Conservation (phyloP, 2,797 vertebrate genomes). For the Pitangus sulphuratus region DNA sequence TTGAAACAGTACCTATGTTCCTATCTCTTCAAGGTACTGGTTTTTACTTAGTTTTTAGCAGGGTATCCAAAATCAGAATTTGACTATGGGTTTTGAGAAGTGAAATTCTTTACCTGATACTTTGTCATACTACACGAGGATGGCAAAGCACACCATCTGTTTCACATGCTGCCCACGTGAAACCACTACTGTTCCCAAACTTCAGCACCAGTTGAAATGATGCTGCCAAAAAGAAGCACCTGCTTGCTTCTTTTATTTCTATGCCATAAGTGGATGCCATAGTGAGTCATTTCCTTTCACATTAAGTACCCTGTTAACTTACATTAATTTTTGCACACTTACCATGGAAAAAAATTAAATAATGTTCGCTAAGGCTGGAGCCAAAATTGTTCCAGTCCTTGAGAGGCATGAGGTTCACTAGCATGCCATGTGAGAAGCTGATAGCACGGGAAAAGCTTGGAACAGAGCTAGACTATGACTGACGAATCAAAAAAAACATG, state of each 20-base stretch:
- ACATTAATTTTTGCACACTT: neutral
- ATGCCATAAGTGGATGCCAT: neutral
- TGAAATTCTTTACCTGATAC: neutral
- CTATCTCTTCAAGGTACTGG: neutral
- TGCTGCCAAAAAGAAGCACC: neutral
- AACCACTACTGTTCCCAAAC: neutral
- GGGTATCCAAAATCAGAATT: neutral
- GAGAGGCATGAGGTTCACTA: neutral
- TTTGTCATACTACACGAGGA: neutral
- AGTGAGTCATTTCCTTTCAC: neutral
- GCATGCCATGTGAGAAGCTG: neutral
- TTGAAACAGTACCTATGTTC: neutral
- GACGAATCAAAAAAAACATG: neutral
- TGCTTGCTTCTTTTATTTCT: neutral
- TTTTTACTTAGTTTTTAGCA: neutral
- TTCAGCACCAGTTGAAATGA: neutral
- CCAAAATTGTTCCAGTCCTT: constrained; percentile 35
- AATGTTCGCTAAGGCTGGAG: neutral
- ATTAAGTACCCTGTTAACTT: constrained; percentile 23
- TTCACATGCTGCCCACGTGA: neutral
- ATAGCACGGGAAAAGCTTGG: neutral
- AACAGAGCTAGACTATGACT: neutral
- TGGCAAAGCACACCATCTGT: neutral
- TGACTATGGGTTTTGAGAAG: neutral
- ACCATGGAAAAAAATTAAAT: neutral